Conservation (phyloP, 2,797 vertebrate species). For the Tapera naevia region DNA sequence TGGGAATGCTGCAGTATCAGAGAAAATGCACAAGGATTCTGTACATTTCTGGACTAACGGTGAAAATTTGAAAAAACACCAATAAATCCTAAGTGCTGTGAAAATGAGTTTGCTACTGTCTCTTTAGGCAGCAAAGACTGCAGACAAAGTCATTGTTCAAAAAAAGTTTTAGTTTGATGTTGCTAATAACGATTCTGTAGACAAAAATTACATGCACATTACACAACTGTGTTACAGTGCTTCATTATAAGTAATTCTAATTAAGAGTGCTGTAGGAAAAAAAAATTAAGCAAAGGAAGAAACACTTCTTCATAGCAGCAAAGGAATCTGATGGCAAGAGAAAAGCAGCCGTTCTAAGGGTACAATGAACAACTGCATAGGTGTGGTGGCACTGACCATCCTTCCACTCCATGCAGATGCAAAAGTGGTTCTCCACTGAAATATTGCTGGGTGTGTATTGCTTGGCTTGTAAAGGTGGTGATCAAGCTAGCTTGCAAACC, state of each 20-base stretch:
- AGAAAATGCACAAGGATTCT: neutral
- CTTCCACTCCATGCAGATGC: neutral
- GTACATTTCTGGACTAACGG: neutral
- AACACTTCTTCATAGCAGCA: neutral
- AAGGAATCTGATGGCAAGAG: neutral
- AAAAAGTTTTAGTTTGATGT: neutral
- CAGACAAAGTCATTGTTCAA: neutral
- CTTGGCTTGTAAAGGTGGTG: neutral
- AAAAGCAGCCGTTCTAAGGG: neutral
- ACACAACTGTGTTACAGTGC: accelerated
- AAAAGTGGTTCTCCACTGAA: neutral
- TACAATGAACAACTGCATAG: neutral
- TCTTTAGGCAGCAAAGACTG: neutral
- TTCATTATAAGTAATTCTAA: neutral
- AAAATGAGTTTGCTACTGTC: neutral
- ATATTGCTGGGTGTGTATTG: neutral
- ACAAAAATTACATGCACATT: neutral
- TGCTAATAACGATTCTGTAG: neutral
- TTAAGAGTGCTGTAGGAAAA: neutral
- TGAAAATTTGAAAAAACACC: neutral
- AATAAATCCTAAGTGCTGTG: neutral
- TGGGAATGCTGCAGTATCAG: neutral
- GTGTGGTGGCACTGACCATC: neutral
- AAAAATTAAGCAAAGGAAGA: neutral
- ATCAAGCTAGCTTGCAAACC: neutral